Evolutionary conservation across 2,113 vertebrate species (phyloP).

Genomic region (Castor canadensis): DNA sequence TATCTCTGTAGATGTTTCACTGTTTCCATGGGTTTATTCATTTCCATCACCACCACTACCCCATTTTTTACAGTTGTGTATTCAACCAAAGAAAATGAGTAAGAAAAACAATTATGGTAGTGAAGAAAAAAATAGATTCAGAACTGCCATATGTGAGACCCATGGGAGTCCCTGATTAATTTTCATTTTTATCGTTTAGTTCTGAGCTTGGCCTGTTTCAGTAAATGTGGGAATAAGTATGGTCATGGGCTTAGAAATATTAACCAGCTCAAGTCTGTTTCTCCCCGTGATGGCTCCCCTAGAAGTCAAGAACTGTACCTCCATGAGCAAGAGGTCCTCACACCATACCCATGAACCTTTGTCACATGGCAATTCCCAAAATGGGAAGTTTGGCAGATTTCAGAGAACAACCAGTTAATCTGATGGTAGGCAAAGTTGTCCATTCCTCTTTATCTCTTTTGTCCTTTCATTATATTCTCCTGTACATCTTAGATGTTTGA

Average conservation of each 20-base stretch:
- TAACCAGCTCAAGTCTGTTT: not conserved
- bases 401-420: not conserved
- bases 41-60: slow-evolving; percentile 32
- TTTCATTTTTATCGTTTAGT: slow-evolving; percentile 64
- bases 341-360: not conserved
- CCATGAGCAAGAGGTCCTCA: not conserved
- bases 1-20: slow-evolving; percentile 38
- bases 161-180: slow-evolving; percentile 67
- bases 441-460: not conserved
- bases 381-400: not conserved
- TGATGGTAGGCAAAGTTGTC: not conserved
- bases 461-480: not conserved
- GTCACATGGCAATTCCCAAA: not conserved
- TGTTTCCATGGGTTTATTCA: slow-evolving; percentile 57
- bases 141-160: slow-evolving; percentile 52
- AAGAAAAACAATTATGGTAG: slow-evolving; percentile 68
- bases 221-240: slow-evolving; percentile 39
- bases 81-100: slow-evolving; percentile 73
- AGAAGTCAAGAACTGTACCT: not conserved
- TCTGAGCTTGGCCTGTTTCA: slow-evolving; percentile 49
- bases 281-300: not conserved
- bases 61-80: slow-evolving; percentile 15
- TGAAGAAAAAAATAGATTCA: not conserved
- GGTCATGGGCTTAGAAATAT: slow-evolving; percentile 27
- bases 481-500: not conserved